phyloP scores from a whole-genome alignment of 1,140 invertebrate species.

The Physella acuta region DNA sequence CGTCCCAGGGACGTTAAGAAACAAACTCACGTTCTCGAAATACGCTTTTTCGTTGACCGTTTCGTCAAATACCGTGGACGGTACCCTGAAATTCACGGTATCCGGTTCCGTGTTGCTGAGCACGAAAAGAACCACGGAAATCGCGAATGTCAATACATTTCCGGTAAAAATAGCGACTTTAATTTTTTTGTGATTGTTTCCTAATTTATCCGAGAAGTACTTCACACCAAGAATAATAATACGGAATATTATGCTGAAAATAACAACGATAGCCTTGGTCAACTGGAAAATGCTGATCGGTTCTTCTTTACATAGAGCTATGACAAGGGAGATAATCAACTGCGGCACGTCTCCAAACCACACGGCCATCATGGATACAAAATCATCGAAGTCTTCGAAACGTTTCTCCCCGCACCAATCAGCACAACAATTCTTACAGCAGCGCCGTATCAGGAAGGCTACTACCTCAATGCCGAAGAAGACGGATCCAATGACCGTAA shows the following conservation, averaged over 20 bases:
- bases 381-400: too few relatives aligned
- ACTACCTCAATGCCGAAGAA: constrained; percentile 44
- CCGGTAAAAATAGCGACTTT: constrained; percentile 45
- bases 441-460: constrained; percentile 43
- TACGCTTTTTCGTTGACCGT: constrained; percentile 44
- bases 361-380: constrained; percentile 40
- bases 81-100: constrained; percentile 38
- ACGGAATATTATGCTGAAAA: constrained; percentile 41
- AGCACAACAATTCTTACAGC: constrained; percentile 39
- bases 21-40: constrained; percentile 28
- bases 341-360: constrained; percentile 52
- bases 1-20: too few relatives aligned
- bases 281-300: constrained; percentile 50
- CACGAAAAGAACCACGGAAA: constrained; percentile 40
- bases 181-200: constrained; percentile 25
- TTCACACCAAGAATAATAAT: constrained; percentile 37
- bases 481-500: constrained; percentile 46
- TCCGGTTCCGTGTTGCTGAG: constrained; percentile 45
- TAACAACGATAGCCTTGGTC: constrained; percentile 42
- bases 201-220: constrained; percentile 39
- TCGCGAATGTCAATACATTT: constrained; percentile 34
- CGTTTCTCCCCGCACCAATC: too few relatives aligned
- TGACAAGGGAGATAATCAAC: constrained; percentile 3
- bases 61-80: constrained; percentile 39
- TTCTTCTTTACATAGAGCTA: constrained; percentile 44